Percentiles rank a stretch among this genome's conserved stretches.
phyloP scores from a whole-genome alignment of 2,797 vertebrate species.

The Fratercula arctica region DNA sequence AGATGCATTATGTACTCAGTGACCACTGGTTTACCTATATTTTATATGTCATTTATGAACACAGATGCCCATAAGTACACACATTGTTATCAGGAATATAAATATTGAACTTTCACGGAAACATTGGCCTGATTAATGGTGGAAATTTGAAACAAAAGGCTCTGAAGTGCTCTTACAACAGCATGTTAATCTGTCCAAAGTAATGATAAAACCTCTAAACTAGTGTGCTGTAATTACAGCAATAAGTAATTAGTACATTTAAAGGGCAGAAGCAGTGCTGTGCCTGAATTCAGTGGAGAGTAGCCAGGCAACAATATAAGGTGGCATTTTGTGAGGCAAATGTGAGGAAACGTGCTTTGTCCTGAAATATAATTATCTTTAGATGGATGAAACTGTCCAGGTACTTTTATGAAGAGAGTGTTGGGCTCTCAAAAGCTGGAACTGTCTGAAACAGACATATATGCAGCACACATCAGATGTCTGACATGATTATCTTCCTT shows the following conservation, averaged over 20 bases:
- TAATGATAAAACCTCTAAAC: conserved; percentile 3
- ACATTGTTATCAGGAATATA: not conserved
- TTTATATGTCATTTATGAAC: not conserved
- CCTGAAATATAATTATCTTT: not conserved
- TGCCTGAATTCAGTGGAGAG: not conserved
- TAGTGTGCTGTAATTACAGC: not conserved
- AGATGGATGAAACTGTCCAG: not conserved
- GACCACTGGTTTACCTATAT: not conserved
- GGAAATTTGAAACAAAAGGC: not conserved
- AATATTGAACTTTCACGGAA: not conserved
- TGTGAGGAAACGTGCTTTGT: not conserved
- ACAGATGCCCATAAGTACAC: not conserved
- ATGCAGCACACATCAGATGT: not conserved
- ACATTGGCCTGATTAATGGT: not conserved
- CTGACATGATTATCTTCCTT: not conserved
- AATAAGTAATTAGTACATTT: conserved; percentile 5
- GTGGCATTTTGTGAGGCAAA: not conserved
- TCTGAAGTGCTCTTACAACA: not conserved
- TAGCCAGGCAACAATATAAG: not conserved
- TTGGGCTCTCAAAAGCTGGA: not conserved
- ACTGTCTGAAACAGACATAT: not conserved
- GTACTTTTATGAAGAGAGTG: not conserved
- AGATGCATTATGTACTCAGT: not conserved
- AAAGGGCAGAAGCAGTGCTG: not conserved
- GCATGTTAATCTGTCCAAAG: not conserved